A percentile compares a stretch with the other conserved stretches of the same genome.
These are phyloP conservation scores for Marasmarcha lunaedactyla DNA, from an alignment of 2,888 invertebrate genomes.

Conservation along the genomic window DNA sequence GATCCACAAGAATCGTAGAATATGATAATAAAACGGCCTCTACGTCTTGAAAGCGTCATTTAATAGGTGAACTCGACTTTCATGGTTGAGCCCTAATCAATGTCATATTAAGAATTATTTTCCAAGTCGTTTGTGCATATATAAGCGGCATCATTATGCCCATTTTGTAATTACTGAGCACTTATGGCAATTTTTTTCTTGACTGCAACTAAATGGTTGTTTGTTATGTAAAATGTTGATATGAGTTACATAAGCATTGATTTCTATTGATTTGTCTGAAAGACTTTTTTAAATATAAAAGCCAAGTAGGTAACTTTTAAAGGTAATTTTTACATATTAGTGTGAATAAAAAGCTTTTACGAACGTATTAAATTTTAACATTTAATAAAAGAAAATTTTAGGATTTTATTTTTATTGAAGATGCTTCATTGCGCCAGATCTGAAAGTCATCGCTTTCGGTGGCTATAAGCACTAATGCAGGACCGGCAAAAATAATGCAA, in stretches of 20 bases:
- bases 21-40: constrained; percentile 68
- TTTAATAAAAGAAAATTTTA: too few species aligned
- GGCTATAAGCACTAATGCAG: too few species aligned
- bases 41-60: constrained; percentile 70
- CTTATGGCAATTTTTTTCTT: constrained; percentile 49
- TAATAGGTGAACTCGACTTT: constrained; percentile 38
- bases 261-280: too few species aligned
- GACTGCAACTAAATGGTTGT: constrained; percentile 11
- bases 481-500: too few species aligned
- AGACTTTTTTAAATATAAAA: too few species aligned
- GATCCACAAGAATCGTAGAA: constrained; percentile 65
- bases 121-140: constrained; percentile 61
- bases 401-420: too few species aligned
- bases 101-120: constrained; percentile 65
- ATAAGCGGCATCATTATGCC: constrained; percentile 47
- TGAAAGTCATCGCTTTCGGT: too few species aligned
- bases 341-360: too few species aligned
- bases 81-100: constrained; percentile 56
- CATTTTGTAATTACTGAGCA: constrained; percentile 59
- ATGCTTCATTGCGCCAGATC: too few species aligned
- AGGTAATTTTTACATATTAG: too few species aligned
- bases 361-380: too few species aligned
- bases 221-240: constrained; percentile 12
- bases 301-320: too few species aligned
- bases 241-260: neutral